Evolutionary conservation across 2,113 vertebrate species (phyloP).

Genomic region (Potamarius usumacintae): DNA sequence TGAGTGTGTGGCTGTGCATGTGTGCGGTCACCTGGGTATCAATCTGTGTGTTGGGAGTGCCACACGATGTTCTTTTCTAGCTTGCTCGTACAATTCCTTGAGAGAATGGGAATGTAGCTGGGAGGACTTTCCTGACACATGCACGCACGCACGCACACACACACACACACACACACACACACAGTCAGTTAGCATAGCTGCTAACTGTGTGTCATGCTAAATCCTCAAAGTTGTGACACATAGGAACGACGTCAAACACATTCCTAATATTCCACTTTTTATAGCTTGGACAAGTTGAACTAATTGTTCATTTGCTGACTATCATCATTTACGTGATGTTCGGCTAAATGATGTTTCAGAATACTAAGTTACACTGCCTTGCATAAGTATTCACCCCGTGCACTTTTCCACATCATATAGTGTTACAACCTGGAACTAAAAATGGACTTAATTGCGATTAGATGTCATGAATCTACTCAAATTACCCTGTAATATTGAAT

Average conservation of each 20-base stretch:
- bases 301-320: neutral
- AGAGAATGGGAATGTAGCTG: slow-evolving; percentile 86
- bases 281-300: neutral
- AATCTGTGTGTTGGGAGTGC: slow-evolving; percentile 81
- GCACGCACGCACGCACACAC: neutral
- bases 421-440: neutral
- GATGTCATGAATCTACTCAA: neutral
- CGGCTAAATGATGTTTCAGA: neutral
- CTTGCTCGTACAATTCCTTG: slow-evolving; percentile 83
- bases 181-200: neutral
- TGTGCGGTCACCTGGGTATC: slow-evolving; percentile 77
- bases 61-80: slow-evolving; percentile 75
- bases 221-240: neutral
- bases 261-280: neutral
- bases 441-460: neutral
- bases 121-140: slow-evolving; percentile 78
- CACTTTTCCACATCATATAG: neutral
- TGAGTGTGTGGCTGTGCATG: neutral
- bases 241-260: neutral
- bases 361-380: neutral
- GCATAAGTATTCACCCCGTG: neutral
- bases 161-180: neutral
- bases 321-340: neutral
- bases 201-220: too few relatives aligned
- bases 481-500: too few relatives aligned